Evolutionary conservation across 2,113 vertebrate species (phyloP), one percentile per base, ranked within the genome.

Genomic region (Macquaria ambigua): DNA sequence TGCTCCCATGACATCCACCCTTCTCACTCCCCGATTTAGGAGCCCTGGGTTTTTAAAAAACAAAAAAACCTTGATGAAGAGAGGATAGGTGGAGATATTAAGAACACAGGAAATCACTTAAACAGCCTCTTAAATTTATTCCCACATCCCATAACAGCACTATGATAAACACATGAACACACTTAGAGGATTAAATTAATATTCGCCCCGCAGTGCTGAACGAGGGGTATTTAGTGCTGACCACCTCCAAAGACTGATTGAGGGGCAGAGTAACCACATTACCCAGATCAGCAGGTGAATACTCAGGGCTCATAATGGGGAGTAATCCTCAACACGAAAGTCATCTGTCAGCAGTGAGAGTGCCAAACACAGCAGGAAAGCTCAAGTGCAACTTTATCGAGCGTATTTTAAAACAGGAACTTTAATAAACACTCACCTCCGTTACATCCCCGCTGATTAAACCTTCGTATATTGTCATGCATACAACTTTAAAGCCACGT

Each of bases 221-320:
- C 15, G 23, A 74, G 79, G 50, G 37, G 48, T 81, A 85, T 91
- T 92, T 92, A 90, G 61, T 93, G 94, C 92, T 94, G 93, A 95
- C 90, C 75, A 79, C 25, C 85, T 77, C 53, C 69, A 80, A 76
- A 70, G 67, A 50, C 72, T 81, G 77, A 90, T 76, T 69, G 73
- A 76, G 82, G 81, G 43, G 50, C n/a, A 25, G 56, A 20, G 53
- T 83, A 83, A 77, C 67, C 70, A 39, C 89, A 85, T 85, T 90
- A 84, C 82, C 70, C 41, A 74, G 72, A 92, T 90, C 83, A 87
- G 89, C 91, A 90, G 92, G 84, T 92, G 87, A 93, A 88, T 73
- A 67, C 93, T 79, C 79, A 34, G 76, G 56, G 80, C 87, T 93
- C 84, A 85, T 90, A 90, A 89, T 34, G 53, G 78, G 63, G 15